Evolutionary conservation across 2,113 vertebrate species (phyloP).

Genomic region (Rattus rattus): DNA sequence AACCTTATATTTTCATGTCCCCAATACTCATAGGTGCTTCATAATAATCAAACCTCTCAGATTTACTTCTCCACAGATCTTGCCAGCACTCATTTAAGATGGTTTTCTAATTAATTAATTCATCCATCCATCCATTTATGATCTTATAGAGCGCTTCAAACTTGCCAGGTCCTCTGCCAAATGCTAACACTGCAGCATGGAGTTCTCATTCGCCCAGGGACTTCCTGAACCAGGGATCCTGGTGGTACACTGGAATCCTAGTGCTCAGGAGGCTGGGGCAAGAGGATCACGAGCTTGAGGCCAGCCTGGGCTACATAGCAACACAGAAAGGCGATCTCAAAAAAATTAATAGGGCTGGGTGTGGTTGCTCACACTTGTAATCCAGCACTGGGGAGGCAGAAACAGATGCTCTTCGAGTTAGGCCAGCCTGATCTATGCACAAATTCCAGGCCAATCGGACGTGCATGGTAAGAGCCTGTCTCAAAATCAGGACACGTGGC

Average conservation of each 20-base stretch:
- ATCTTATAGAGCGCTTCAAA: not conserved
- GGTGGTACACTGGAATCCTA: not conserved
- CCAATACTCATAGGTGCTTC: not conserved
- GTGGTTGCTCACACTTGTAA: not conserved
- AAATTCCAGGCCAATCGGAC: not conserved
- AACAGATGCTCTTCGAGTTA: not conserved
- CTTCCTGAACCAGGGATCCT: not conserved
- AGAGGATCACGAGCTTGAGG: not conserved
- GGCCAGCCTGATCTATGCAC: not conserved
- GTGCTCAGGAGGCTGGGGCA: not conserved
- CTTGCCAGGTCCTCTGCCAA: conserved; percentile 1
- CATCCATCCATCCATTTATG: not conserved
- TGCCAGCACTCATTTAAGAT: conserved; percentile 14
- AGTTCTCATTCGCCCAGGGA: not conserved
- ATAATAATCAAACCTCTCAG: not conserved
- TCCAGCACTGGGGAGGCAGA: not conserved
- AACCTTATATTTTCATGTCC: not conserved
- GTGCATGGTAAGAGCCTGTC: too few species aligned
- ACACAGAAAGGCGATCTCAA: not conserved
- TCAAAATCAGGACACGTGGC: not conserved
- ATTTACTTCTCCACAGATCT: not conserved
- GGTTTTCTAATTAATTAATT: conserved; percentile 20
- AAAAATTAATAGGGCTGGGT: not conserved
- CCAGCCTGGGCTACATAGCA: not conserved
- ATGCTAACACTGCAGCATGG: not conserved